These are phyloP conservation scores for Triplophysa siluroides DNA, from an alignment of 2,113 vertebrate species.

Conservation along the genomic window DNA sequence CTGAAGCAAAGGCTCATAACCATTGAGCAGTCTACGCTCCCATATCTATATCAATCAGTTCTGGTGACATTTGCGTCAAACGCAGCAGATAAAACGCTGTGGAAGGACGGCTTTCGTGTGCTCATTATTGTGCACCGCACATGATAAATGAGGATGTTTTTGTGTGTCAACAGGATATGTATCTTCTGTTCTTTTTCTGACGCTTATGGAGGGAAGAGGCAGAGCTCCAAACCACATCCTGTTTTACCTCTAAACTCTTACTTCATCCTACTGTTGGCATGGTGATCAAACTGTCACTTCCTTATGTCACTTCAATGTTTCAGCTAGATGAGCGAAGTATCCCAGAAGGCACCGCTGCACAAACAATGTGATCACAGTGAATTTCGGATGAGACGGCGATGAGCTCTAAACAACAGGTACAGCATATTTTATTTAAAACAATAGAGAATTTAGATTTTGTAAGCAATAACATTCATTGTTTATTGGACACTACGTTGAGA, in stretches of 20 bases:
- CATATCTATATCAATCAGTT: background rate
- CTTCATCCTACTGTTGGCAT: slow-evolving; percentile 32
- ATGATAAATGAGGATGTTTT: background rate
- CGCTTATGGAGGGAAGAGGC: slow-evolving; percentile 19
- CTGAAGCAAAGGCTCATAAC: background rate
- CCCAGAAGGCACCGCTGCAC: slow-evolving; percentile 54
- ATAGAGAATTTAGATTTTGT: no score
- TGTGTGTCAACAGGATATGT: slow-evolving; percentile 49
- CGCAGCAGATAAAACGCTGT: background rate
- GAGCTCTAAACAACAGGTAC: slow-evolving; percentile 44
- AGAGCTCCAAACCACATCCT: slow-evolving; percentile 58
- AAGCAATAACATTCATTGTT: background rate
- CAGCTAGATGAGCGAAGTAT: slow-evolving; percentile 21
- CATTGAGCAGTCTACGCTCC: background rate
- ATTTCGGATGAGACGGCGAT: slow-evolving; percentile 45
- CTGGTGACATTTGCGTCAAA: background rate
- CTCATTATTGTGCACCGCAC: background rate
- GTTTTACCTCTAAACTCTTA: slow-evolving; percentile 3
- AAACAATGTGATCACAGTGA: slow-evolving; percentile 51
- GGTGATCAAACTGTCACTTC: slow-evolving; percentile 47
- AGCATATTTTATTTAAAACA: slow-evolving; percentile 21
- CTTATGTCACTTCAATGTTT: slow-evolving; percentile 6
- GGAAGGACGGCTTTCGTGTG: background rate
- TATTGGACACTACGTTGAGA: background rate
- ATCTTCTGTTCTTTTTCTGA: background rate